Evolutionary conservation across 2,888 invertebrate genomes (phyloP), one percentile per base, ranked within the genome.

Genomic region (Frankliniella intonsa): DNA sequence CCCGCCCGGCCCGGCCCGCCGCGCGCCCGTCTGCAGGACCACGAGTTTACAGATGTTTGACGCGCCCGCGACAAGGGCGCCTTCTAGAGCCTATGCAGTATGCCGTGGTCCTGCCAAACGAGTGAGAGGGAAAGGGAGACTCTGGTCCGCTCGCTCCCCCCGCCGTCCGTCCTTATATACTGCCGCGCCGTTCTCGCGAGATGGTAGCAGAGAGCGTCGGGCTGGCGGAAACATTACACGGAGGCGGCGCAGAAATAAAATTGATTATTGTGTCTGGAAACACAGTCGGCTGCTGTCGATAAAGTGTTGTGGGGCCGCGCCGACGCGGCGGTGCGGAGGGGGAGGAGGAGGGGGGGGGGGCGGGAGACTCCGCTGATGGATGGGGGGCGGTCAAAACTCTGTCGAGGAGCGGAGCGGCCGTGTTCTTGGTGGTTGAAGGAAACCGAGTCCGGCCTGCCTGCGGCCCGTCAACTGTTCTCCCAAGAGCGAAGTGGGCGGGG

Each of bases 1-100:
- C 38, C 38, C 38, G 38, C 62, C n/a, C 62, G 0, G 62, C 62
- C 62, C 62, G 5, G 62, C 62, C 55, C 51, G 51, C 51, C 51
- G 51, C 51, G 51, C 51, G 10, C 12, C 51, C 55, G 55, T 10
- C 55, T 62, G 62, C 62, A 62, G n/a, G 62, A 62, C 62, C 62
- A 14, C 62, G 17, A n/a, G 69, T 25, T 76, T 76, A 76, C 69
- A 76, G 69, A 10, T 76, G 69, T 76, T 76, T 76, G 69, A 76
- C 69, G 69, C 69, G 69, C 22, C 69, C 25, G 22, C 69, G 22
- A n/a, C 69, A 65, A 17, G 19, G 19, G 3, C 55, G 14, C 7
- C 55, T 55, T 3, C 51, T 9, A 19, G 55, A 55, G 10, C 3
- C 55, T n/a, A n/a, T n/a, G n/a, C n/a, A n/a, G n/a, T n/a, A n/a